Conservation (phyloP, 1,140 invertebrate species). For the Drosophila santomea region DNA sequence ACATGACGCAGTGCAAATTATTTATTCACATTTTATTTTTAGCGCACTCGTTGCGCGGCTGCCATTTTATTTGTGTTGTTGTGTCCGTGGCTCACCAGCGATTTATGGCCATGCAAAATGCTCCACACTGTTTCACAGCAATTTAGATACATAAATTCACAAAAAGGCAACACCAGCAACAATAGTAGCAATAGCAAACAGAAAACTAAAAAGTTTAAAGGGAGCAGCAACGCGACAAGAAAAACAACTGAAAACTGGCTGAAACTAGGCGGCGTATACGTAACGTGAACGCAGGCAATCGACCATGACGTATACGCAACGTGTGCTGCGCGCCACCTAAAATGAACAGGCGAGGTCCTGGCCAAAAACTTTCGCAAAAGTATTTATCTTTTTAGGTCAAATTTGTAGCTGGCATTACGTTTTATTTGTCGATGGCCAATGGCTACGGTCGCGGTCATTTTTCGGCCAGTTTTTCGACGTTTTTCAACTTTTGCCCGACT, state of each 20-base stretch:
- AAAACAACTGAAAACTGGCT: slow-evolving; percentile 14
- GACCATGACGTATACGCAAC: slow-evolving; percentile 63
- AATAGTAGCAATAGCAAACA: background rate
- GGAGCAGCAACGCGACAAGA: slow-evolving; percentile 5
- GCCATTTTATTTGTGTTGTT: slow-evolving; percentile 7
- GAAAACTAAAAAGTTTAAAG: background rate
- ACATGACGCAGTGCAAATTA: slow-evolving; percentile 82
- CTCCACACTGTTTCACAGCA: slow-evolving; percentile 48
- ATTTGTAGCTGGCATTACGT: slow-evolving; percentile 60
- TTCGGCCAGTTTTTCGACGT: slow-evolving; percentile 38
- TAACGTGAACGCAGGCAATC: slow-evolving; percentile 51
- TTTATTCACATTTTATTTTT: slow-evolving; percentile 81
- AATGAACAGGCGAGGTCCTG: slow-evolving; percentile 42
- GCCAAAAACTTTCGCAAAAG: slow-evolving; percentile 57
- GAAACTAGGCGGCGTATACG: slow-evolving; percentile 53
- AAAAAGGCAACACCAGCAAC: slow-evolving; percentile 8
- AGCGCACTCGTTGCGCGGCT: slow-evolving; percentile 52
- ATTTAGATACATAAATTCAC: slow-evolving; percentile 63
- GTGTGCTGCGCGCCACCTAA: slow-evolving; percentile 46
- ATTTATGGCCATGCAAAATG: slow-evolving; percentile 69
- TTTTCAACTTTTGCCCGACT: slow-evolving; percentile 37
- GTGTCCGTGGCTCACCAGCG: slow-evolving; percentile 32
- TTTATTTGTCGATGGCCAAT: slow-evolving; percentile 62
- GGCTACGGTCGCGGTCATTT: slow-evolving; percentile 57
- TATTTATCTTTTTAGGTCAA: slow-evolving; percentile 74